Percentiles rank a stretch among this genome's conserved stretches.
Conservation (phyloP, 2,888 invertebrate species). For the Netelia fuscicornis region DNA sequence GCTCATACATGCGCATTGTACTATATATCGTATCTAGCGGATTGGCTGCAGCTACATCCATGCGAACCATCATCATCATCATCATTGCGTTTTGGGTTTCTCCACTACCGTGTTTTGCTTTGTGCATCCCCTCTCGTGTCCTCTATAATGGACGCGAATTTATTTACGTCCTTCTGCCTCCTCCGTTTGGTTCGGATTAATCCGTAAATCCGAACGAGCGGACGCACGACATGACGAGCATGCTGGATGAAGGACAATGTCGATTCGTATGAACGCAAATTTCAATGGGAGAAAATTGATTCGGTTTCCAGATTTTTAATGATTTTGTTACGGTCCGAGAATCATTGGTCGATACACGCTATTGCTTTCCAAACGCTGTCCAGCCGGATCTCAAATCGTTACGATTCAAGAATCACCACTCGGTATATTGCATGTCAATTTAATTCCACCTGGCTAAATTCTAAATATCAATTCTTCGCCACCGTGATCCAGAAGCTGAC, state of each 20-base stretch:
- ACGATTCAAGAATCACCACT: no score
- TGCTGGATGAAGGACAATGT: neutral
- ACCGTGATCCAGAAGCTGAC: no score
- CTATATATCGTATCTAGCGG: conserved; percentile 17
- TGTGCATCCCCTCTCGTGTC: neutral
- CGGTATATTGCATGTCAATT: no score
- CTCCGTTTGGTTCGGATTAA: neutral
- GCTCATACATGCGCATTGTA: conserved; percentile 21
- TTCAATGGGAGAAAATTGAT: no score
- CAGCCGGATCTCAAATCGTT: no score
- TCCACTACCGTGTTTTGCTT: neutral
- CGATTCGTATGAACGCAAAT: neutral
- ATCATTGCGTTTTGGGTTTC: neutral
- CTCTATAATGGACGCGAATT: neutral
- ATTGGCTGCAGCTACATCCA: conserved; percentile 6
- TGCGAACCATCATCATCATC: neutral
- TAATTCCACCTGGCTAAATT: no score
- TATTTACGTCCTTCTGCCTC: neutral
- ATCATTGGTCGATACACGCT: no score
- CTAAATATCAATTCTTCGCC: no score
- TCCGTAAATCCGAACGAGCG: neutral
- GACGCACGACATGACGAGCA: neutral
- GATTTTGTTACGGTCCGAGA: no score
- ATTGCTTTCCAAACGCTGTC: no score
- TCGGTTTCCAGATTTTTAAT: no score